Base-by-base conservation (phyloP, 2,888 invertebrate genomes). In the Chrysina gloriosa region DNA sequence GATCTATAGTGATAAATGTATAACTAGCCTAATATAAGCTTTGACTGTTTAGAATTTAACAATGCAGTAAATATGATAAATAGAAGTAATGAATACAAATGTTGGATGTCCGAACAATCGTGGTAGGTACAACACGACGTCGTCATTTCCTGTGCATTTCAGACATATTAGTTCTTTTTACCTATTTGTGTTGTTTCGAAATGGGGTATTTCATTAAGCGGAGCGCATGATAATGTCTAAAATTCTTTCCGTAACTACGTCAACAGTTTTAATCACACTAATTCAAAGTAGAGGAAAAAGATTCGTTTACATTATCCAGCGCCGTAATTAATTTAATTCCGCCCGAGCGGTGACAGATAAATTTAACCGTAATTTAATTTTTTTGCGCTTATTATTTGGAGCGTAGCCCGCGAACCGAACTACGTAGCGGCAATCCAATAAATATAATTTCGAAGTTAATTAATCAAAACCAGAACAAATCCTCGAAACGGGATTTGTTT, bases 391-490 rank as follows among this genome's bases (percentile, higher is more conserved):
- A 52, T 31, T 19, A 27, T 6, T 27, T 52, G 16, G 31, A 52
- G 0, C 19, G 52, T 9, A 31, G 31, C 16, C 19, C 31, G 19
- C 52, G 29, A 14, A 31, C 31, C 16, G 31, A 21, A 19, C 5
- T 19, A 9, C 19, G 16, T 9, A 52, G n/a, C 9, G 39, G 16
- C 58, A 39, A 25, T 39, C 25, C 23, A 58, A 58, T 58, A 58
- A 58, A 58, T 58, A 58, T 58, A 36, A 58, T 58, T 25, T 39
- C 14, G 14, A 58, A 58, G 39, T 39, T 58, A 58, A 58, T 58
- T 58, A 58, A 58, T 58, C 58, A 58, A 36, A 25, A 14, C 39
- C 14, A 7, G 7, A 56, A 23, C 9, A 14, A 23, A 23, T n/a
- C 1, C 21, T 36, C 2, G 23, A 21, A 25, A 39, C 21, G 39